Evolutionary conservation across 2,797 vertebrate genomes (phyloP).

Genomic region (Acrossocheilus wenchowensis): DNA sequence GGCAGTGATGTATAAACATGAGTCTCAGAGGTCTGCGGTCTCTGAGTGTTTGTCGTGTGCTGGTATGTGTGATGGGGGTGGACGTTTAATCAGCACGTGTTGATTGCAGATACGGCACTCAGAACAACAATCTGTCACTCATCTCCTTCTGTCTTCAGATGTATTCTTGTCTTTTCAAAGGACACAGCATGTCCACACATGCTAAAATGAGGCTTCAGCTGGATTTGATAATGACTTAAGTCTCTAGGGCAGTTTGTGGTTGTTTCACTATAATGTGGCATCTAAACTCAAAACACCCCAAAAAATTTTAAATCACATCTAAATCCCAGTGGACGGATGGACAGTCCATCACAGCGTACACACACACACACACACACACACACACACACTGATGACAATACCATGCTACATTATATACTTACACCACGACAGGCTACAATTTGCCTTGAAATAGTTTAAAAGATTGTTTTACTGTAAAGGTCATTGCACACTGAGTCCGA

Average conservation of each 20-base stretch:
- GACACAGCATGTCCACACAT: slow-evolving; percentile 46
- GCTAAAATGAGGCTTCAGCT: slow-evolving; percentile 22
- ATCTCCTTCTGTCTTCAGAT: slow-evolving; percentile 30
- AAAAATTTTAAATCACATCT: not conserved
- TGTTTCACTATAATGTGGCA: not conserved
- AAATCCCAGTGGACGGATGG: not conserved
- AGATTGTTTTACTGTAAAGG: not conserved
- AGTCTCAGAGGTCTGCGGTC: not conserved
- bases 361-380: not conserved
- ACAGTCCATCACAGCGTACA: not conserved
- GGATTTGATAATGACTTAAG: slow-evolving; percentile 33
- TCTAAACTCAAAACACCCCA: not conserved
- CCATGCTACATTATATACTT: not conserved
- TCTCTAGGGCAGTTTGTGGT: slow-evolving; percentile 20
- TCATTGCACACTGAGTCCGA: no score
- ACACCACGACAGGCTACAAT: not conserved
- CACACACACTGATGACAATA: not conserved
- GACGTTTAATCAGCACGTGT: slow-evolving; percentile 64
- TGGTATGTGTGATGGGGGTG: slow-evolving; percentile 49
- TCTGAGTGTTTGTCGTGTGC: not conserved
- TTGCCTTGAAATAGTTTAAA: not conserved
- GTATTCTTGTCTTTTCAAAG: slow-evolving; percentile 30
- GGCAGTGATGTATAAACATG: not conserved
- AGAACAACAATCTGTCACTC: slow-evolving; percentile 50
- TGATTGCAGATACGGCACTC: slow-evolving; percentile 68